Conservation (phyloP, 1,140 invertebrate genomes). For the Musca domestica region DNA sequence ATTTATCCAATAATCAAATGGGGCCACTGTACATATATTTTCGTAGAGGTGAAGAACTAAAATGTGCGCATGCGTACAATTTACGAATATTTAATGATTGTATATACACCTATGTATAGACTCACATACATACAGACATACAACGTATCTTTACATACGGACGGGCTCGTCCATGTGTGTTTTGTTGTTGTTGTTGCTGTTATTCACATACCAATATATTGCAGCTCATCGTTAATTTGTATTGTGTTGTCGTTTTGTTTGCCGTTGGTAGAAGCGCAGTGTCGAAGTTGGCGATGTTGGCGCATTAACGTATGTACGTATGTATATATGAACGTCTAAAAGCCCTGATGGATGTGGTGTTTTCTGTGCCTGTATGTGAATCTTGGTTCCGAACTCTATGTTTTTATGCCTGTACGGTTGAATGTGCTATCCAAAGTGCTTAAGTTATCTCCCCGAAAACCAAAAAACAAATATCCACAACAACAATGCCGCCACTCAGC, state of each 20-base stretch:
- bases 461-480: slow-evolving; percentile 4
- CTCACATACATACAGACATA: no score
- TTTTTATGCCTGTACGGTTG: neutral
- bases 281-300: no score
- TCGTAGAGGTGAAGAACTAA: neutral
- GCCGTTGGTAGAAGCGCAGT: neutral
- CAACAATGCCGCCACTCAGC: neutral
- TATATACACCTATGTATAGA: neutral
- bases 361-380: neutral
- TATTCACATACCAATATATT: neutral
- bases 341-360: neutral
- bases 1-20: no score
- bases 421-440: neutral
- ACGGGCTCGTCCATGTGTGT: neutral
- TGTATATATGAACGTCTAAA: no score
- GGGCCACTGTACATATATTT: neutral
- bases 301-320: no score
- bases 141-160: no score
- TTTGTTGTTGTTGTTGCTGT: neutral
- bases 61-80: slow-evolving; percentile 5
- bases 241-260: neutral
- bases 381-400: neutral
- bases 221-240: neutral
- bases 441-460: slow-evolving; percentile 14
- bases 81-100: slow-evolving; percentile 16